Base-by-base conservation (phyloP, 2,888 invertebrate species). In the Caenorhabditis sp. region DNA sequence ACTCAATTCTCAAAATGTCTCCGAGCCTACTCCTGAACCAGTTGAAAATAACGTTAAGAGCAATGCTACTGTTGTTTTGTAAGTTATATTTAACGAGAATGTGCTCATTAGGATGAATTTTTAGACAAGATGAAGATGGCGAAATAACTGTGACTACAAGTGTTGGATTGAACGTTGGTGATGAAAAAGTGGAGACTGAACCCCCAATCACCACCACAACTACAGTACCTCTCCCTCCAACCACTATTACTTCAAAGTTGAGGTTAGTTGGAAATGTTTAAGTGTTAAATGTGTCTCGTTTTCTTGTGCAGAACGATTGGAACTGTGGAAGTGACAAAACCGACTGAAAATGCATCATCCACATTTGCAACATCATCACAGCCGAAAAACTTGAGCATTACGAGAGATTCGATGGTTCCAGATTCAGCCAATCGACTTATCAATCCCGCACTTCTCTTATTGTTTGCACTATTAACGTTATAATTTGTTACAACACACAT, bases 141-240 rank as follows among this genome's bases (percentile, higher is more conserved):
- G 63, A 67, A 25, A 21, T 71, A 60, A 71, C 71, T 14, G 67
- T 71, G 20, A 67, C 63, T 0, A 71, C 71, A n/a, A 58, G 67
- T 2, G 63, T 71, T 7, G 71, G 71, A 64, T 52, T 71, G 26
- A 71, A 64, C 56, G 64, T 67, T 10, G 49, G 71, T 2, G 31
- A 31, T 31, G 71, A 71, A 31, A 67, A 70, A 1, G 26, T 59
- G 23, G 57, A 20, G 21, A n/a, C 10, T 21, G 21, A 21, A 17
- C 21, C 20, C 3, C 12, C 17, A 12, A 17, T 43, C 12, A 43
- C 43, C 7, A 10, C 12, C 12, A 43, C 12, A 17, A 10, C 43
- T 7, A 43, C 43, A 14, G 10, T 10, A 10, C 4, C 31, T 7
- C 4, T 31, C 31, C 4, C 10, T 31, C 5, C 31, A 31, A 31